Evolutionary conservation across 2,797 vertebrate genomes (phyloP).

Genomic region (Nyctalus aviator): DNA sequence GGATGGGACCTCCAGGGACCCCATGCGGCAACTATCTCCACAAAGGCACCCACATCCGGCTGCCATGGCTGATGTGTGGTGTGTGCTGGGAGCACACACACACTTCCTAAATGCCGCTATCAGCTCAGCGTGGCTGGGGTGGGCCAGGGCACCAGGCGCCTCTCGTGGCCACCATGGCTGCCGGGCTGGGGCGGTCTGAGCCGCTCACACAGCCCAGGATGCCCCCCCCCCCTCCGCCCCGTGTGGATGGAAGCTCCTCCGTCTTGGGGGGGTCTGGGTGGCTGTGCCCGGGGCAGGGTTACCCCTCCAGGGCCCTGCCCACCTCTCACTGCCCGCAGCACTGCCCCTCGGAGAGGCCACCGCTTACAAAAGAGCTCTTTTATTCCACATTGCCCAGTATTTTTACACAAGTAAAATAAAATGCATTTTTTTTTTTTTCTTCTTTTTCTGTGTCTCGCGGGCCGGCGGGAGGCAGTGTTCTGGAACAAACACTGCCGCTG

Average conservation of each 20-base stretch:
- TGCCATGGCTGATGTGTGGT: neutral
- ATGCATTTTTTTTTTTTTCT: conserved; percentile 93
- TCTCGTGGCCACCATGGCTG: neutral
- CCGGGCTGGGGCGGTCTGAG: neutral
- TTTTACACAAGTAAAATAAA: conserved; percentile 99
- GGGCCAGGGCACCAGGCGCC: neutral
- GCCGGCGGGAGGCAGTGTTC: conserved; percentile 94
- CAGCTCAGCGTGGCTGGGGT: neutral
- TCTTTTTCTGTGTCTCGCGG: conserved; percentile 90
- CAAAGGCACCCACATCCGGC: neutral
- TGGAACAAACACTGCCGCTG: conserved; percentile 92
- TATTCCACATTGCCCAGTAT: conserved; percentile 90
- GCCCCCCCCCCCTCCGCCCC: too few relatives aligned
- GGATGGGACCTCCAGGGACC: neutral
- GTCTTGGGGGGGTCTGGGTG: neutral
- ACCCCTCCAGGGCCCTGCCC: neutral
- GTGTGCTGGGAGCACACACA: neutral
- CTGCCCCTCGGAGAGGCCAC: conserved; percentile 46
- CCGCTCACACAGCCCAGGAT: neutral
- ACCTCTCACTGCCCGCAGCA: neutral
- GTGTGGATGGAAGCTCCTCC: neutral
- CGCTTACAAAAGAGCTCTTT: conserved; percentile 89
- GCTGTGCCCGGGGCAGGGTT: neutral
- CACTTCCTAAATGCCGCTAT: neutral
- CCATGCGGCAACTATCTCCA: neutral